Conservation (phyloP, 1,140 invertebrate species). For the Ylistrum balloti region DNA sequence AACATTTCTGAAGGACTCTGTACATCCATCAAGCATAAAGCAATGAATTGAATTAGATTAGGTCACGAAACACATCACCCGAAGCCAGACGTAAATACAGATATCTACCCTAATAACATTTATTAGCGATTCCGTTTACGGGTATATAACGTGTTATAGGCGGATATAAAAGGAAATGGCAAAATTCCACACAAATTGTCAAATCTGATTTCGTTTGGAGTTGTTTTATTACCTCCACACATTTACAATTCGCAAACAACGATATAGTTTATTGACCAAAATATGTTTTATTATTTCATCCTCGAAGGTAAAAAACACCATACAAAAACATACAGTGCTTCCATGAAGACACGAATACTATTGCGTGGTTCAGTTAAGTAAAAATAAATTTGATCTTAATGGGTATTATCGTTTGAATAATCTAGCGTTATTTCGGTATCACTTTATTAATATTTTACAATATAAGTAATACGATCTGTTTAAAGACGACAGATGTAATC, state of each 20-base stretch:
- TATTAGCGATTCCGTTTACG: no score
- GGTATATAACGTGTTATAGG: no score
- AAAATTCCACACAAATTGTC: background rate
- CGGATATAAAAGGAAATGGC: background rate
- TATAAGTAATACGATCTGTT: background rate
- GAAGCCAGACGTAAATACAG: no score
- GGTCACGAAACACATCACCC: no score
- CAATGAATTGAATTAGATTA: no score
- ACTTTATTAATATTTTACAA: background rate
- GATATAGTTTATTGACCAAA: background rate
- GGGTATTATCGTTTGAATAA: background rate
- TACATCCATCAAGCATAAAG: no score
- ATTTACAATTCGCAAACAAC: background rate
- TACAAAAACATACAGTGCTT: background rate
- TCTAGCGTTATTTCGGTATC: background rate
- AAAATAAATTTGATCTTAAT: background rate
- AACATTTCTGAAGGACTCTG: no score
- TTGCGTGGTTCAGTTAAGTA: background rate
- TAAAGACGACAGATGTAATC: background rate
- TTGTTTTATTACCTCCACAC: background rate
- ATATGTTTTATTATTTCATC: conserved; percentile 29
- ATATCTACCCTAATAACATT: no score
- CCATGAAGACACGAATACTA: background rate
- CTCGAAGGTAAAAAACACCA: no score
- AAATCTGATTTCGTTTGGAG: background rate